A percentile compares a stretch with the other conserved stretches of the same genome.
Conservation (phyloP, 2,888 invertebrate genomes). For the Torymus tubicola region DNA sequence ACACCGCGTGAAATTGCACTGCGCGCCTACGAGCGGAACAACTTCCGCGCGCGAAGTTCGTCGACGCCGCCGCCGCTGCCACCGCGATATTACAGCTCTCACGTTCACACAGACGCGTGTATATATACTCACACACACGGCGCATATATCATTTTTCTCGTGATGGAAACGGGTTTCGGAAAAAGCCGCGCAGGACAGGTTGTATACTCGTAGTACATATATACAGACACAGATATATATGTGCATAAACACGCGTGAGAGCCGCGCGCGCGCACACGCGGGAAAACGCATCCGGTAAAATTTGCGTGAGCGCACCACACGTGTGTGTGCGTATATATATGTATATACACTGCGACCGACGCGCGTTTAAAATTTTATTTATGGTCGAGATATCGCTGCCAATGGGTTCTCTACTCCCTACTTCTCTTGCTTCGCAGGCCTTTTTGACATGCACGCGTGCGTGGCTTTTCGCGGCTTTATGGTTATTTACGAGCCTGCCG, state of each 20-base stretch:
- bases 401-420: too few relatives aligned
- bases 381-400: too few relatives aligned
- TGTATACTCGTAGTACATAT: neutral
- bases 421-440: too few relatives aligned
- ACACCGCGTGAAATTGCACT: too few relatives aligned
- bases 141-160: slow-evolving; percentile 16
- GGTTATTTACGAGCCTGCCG: too few relatives aligned
- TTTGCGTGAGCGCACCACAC: neutral
- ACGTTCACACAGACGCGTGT: neutral
- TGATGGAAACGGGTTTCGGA: slow-evolving; percentile 46
- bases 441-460: too few relatives aligned
- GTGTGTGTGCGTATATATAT: too few relatives aligned
- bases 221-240: too few relatives aligned
- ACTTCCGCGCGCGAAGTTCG: slow-evolving; percentile 2
- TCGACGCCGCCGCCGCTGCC: slow-evolving; percentile 28
- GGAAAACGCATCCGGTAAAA: slow-evolving; percentile 44
- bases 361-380: neutral
- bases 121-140: neutral
- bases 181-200: slow-evolving; percentile 36
- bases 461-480: too few relatives aligned
- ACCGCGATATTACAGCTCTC: neutral
- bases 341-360: too few relatives aligned
- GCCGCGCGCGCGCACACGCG: neutral
- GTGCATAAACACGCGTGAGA: too few relatives aligned
- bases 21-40: neutral